phyloP scores from a whole-genome alignment of 2,797 vertebrate genomes.

The Neopelma chrysocephalum region DNA sequence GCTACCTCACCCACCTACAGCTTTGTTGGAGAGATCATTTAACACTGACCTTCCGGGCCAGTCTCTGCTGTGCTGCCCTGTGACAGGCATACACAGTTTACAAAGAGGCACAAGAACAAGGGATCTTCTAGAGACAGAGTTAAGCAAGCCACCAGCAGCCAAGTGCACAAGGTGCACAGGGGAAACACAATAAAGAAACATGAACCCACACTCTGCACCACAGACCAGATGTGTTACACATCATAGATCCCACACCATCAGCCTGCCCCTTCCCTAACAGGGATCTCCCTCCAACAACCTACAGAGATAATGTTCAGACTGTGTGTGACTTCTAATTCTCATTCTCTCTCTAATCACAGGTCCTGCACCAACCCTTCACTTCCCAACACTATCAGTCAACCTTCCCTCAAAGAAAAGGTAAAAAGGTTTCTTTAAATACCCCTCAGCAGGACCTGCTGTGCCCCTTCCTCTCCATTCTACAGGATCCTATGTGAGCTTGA shows the following conservation, averaged over 20 bases:
- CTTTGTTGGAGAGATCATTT: neutral
- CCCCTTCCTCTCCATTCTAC: neutral
- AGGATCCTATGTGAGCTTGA: neutral
- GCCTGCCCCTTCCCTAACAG: neutral
- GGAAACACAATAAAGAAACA: neutral
- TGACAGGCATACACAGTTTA: rapidly evolving
- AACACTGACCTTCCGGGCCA: neutral
- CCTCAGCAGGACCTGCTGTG: neutral
- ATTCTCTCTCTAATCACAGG: neutral
- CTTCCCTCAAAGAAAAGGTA: neutral
- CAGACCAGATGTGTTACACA: neutral
- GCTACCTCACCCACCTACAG: neutral
- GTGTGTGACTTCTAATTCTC: neutral
- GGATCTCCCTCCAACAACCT: neutral
- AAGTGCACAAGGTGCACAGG: neutral
- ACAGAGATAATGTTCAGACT: neutral
- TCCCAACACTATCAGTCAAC: neutral
- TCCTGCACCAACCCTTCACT: neutral
- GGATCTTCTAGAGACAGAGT: neutral
- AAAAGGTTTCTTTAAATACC: neutral
- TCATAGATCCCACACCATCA: neutral
- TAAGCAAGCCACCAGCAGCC: neutral
- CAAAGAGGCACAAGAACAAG: neutral
- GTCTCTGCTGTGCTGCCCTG: neutral
- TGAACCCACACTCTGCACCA: neutral